Percentiles rank a stretch among this genome's conserved stretches.
phyloP scores from a whole-genome alignment of 92 coral and sea anemone species.

The Parazoanthus atlanticus region DNA sequence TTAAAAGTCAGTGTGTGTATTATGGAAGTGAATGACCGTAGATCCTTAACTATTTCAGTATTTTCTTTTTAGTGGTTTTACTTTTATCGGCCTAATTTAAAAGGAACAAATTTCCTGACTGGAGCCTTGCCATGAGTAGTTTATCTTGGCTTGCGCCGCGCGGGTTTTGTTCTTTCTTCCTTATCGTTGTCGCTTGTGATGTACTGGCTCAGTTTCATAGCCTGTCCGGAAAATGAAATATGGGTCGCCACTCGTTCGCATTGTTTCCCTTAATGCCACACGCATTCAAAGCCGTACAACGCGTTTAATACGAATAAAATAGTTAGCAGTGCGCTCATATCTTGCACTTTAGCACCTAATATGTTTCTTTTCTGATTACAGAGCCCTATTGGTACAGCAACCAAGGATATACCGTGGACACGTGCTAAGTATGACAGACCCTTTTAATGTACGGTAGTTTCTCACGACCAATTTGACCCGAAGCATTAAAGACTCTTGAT shows the following conservation, averaged over 20 bases:
- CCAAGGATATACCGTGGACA: neutral
- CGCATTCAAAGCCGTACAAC: neutral
- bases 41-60: neutral
- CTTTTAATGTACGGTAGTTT: neutral
- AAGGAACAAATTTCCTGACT: neutral
- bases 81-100: neutral
- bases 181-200: neutral
- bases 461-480: conserved; percentile 38
- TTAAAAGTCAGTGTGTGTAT: neutral
- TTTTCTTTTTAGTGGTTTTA: neutral
- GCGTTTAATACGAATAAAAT: neutral
- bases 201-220: neutral
- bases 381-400: neutral
- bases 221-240: conserved; percentile 30
- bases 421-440: conserved; percentile 6
- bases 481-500: conserved; percentile 28
- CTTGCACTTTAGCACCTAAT: neutral
- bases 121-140: neutral
- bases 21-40: neutral
- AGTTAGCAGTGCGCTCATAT: too few species aligned
- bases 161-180: neutral
- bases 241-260: neutral
- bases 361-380: neutral
- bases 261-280: conserved; percentile 2
- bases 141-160: neutral